Evolutionary conservation across 2,113 vertebrate species (phyloP).

Genomic region (Mobula birostris): DNA sequence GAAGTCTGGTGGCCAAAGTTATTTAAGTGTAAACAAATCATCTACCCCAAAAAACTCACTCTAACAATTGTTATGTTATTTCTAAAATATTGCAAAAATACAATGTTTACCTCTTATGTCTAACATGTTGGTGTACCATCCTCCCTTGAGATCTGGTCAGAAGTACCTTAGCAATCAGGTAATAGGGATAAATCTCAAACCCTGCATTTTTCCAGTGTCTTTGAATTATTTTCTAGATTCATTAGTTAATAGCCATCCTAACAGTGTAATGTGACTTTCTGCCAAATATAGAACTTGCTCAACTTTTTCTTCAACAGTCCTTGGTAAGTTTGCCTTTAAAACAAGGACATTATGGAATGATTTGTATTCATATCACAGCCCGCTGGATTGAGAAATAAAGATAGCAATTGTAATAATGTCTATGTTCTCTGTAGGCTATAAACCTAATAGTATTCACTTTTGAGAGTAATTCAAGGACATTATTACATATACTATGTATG

Average conservation of each 20-base stretch:
- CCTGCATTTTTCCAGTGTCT: not conserved
- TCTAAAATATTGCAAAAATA: not conserved
- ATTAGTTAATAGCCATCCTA: not conserved
- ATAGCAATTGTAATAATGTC: not conserved
- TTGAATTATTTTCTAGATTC: not conserved
- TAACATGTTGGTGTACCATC: not conserved
- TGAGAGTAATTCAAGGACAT: not conserved
- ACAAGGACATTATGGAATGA: not conserved
- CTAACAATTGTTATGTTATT: not conserved
- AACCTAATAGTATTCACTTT: not conserved
- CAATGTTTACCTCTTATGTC: not conserved
- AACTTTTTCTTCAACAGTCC: not conserved
- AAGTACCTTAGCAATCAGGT: not conserved
- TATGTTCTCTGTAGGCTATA: not conserved
- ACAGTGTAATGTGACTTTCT: too few relatives aligned
- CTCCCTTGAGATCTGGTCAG: not conserved
- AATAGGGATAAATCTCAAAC: not conserved
- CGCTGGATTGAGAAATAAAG: not conserved
- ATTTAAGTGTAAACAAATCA: too few relatives aligned
- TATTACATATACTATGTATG: not conserved
- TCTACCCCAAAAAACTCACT: too few relatives aligned
- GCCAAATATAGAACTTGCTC: not conserved
- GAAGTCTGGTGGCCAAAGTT: too few relatives aligned
- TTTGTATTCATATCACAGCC: constrained; percentile 18
- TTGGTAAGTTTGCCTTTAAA: not conserved